Conservation (phyloP, 2,797 vertebrate genomes). For the Sphenodon punctatus region DNA sequence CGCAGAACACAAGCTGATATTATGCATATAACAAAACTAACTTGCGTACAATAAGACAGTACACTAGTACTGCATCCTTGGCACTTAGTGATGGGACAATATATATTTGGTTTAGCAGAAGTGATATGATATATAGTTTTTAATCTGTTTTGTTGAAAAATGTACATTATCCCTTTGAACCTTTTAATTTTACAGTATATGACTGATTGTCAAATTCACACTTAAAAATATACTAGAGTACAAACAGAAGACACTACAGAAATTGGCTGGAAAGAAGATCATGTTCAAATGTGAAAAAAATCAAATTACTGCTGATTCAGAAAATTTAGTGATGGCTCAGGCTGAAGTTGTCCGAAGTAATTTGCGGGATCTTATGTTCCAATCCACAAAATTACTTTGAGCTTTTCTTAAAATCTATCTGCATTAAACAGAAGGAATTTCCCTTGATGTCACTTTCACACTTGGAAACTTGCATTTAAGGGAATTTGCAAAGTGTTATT, state of each 20-base stretch:
- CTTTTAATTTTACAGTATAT: slow-evolving; percentile 57
- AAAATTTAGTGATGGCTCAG: slow-evolving; percentile 32
- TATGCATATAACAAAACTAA: slow-evolving; percentile 51
- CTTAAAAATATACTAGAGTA: slow-evolving; percentile 33
- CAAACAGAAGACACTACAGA: slow-evolving; percentile 50
- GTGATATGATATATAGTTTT: slow-evolving; percentile 57
- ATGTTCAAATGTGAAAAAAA: slow-evolving; percentile 26
- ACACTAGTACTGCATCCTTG: slow-evolving; percentile 58
- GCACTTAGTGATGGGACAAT: slow-evolving; percentile 75
- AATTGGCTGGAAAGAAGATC: slow-evolving; percentile 43
- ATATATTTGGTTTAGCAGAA: slow-evolving; percentile 72
- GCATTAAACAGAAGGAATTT: slow-evolving; percentile 23
- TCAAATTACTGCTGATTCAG: slow-evolving; percentile 15
- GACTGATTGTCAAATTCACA: slow-evolving; percentile 56
- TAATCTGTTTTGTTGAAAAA: slow-evolving; percentile 61
- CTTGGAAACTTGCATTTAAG: slow-evolving; percentile 31
- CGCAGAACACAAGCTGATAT: slow-evolving; percentile 61
- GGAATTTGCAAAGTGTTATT: not conserved
- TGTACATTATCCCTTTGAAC: slow-evolving; percentile 71
- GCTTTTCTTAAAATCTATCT: slow-evolving; percentile 35
- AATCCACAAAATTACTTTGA: not conserved
- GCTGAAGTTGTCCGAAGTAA: slow-evolving; percentile 48
- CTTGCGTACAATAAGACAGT: slow-evolving; percentile 54
- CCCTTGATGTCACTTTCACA: slow-evolving; percentile 18
- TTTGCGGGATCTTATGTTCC: slow-evolving; percentile 11